Base-by-base conservation (phyloP, 1,140 invertebrate species). In the Drosophila jambulina region DNA sequence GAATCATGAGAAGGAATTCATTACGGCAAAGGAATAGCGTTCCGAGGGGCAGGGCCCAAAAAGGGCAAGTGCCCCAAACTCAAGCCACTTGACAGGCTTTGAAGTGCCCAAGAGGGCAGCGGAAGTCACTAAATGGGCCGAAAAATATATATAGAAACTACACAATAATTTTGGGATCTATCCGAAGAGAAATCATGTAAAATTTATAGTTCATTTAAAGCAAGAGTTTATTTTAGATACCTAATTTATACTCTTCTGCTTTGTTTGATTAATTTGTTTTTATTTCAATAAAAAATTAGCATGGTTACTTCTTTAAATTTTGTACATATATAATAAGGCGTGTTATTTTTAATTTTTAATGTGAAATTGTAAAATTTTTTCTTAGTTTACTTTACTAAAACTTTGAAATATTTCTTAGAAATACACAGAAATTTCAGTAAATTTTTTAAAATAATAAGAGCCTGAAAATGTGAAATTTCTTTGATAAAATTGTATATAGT, bases 1-100 rank as follows among this genome's bases (percentile, higher is more conserved):
- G 70, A 63, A 48, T 49, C 58, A 75, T 75, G 71, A 61, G 70
- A 38, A 68, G 70, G 58, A 63, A 75, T 75, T 75, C 58, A 75
- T 75, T 75, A 75, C n/a, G 48, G 29, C 32, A 27, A 74, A 51
- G 36, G 27, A 59, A 58, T 19, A 36, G 23, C 2, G 17, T 7
- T 9, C 1, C 17, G 5, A 5, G 12, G 69, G 32, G 38, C 36
- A 25, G 29, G 15, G 61, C 7, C 15, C 19, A 69, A 69, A 65
- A 60, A 48, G 29, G 51, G 23, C 38, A 36, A 51, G 67, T 72
- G 54, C 69, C 70, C 69, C 48, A 29, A 48, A 59, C 67, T 59
- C 69, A 72, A 58, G 54, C 12, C 36, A n/a, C 68, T 72, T 72
- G 70, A 60, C 57, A 75, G n/a, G 23, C 70, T 75, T 75, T 75